A percentile compares a stretch with the other conserved stretches of the same genome.
These are phyloP conservation scores for Chrysolina oricalcia DNA, from an alignment of 2,888 invertebrate genomes.

Conservation along the genomic window DNA sequence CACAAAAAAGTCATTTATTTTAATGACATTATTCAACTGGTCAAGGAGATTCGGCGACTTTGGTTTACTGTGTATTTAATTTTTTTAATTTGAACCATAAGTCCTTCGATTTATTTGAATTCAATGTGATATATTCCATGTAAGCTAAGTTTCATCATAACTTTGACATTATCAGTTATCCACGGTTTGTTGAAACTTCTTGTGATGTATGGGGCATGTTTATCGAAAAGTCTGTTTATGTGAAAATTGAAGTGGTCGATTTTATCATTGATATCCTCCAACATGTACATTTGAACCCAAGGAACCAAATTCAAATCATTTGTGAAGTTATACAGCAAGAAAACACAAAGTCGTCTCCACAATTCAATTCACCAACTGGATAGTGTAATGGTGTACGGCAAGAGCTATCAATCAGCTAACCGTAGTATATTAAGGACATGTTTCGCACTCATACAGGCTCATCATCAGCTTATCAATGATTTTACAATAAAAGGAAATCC, in stretches of 20 bases:
- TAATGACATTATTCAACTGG: background rate
- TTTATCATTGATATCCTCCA: background rate
- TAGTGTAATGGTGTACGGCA: too few relatives aligned
- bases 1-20: too few relatives aligned
- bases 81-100: slow-evolving; percentile 20
- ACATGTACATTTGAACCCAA: too few relatives aligned
- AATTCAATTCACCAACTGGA: too few relatives aligned
- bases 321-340: too few relatives aligned
- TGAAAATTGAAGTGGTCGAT: background rate
- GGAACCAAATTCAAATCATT: background rate
- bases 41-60: background rate
- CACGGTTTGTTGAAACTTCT: too few relatives aligned
- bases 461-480: too few relatives aligned
- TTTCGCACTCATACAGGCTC: too few relatives aligned
- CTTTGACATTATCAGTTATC: background rate
- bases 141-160: slow-evolving; percentile 6
- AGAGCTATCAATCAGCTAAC: too few relatives aligned
- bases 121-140: slow-evolving; percentile 5
- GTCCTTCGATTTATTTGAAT: background rate
- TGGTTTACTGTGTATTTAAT: background rate
- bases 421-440: too few relatives aligned
- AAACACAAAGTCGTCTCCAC: too few relatives aligned
- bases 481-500: too few relatives aligned
- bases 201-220: background rate
- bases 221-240: background rate